These are phyloP conservation scores for Henricia sp. DNA, from an alignment of 53 echinoderm and acorn worm genomes.

Conservation along the genomic window DNA sequence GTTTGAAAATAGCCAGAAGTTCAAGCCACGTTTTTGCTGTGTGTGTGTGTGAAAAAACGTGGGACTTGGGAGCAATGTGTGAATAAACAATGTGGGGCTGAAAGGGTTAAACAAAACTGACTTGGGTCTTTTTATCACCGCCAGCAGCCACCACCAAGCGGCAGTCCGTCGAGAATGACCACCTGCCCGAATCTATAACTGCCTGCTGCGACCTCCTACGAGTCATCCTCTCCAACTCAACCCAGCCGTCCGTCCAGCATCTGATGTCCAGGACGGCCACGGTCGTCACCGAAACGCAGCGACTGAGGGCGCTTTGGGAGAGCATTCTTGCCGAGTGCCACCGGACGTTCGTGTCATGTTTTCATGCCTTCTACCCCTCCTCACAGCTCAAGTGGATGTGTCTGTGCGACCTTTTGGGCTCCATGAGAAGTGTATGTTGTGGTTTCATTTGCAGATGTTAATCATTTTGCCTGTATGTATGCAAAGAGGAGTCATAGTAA, in stretches of 20 bases:
- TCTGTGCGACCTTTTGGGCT: constrained; percentile 84
- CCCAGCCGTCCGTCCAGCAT: constrained; percentile 48
- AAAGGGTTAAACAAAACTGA: too few species aligned
- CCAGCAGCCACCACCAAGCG: constrained; percentile 63
- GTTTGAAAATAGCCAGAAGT: too few species aligned
- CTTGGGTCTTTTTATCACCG: too few species aligned
- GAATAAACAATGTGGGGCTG: too few species aligned
- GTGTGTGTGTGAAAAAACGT: too few species aligned
- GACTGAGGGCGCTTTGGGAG: constrained; percentile 56
- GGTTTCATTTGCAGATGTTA: neutral
- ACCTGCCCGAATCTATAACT: constrained; percentile 92
- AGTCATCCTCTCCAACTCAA: constrained; percentile 75
- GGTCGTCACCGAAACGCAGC: constrained; percentile 16
- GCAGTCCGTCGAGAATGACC: constrained; percentile 49
- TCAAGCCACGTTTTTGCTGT: too few species aligned
- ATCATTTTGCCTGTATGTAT: neutral
- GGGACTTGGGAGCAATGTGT: too few species aligned
- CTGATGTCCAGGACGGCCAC: constrained; percentile 14
- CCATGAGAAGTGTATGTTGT: constrained; percentile 58
- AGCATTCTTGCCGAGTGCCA: constrained; percentile 88
- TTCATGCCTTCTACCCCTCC: constrained; percentile 97
- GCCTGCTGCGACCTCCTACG: constrained; percentile 86
- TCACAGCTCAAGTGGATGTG: constrained; percentile 97
- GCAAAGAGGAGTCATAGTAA: too few species aligned
- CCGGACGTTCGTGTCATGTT: constrained; percentile 91